phyloP scores from a whole-genome alignment of 2,797 vertebrate genomes.

The Octomys mimax region DNA sequence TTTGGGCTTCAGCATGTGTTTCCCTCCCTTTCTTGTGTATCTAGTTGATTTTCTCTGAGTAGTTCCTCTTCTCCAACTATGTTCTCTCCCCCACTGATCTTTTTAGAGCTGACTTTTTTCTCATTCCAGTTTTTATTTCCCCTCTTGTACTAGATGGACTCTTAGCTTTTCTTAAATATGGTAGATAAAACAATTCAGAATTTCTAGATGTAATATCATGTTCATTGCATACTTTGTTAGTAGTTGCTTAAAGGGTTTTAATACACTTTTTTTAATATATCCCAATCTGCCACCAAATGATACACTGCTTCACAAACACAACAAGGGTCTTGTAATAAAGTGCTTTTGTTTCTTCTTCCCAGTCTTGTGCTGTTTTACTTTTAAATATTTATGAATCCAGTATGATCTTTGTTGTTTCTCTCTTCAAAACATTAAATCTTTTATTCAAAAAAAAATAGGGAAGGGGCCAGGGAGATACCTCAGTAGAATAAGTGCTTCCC shows the following conservation, averaged over 20 bases:
- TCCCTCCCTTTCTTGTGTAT: no score
- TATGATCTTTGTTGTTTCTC: not conserved
- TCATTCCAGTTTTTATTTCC: no score
- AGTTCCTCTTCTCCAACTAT: no score
- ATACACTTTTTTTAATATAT: not conserved
- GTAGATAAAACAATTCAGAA: not conserved
- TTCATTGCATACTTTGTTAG: not conserved
- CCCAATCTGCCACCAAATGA: not conserved
- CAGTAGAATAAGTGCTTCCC: no score
- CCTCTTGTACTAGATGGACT: not conserved
- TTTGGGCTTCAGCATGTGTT: no score
- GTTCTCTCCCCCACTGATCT: no score
- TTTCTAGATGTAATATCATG: not conserved
- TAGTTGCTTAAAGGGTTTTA: slow-evolving; percentile 1
- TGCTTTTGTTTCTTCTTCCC: not conserved
- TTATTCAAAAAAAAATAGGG: no score
- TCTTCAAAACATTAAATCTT: slow-evolving; percentile 40
- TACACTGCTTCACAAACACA: not conserved
- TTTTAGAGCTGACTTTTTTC: no score
- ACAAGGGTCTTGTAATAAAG: not conserved
- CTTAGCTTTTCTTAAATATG: not conserved
- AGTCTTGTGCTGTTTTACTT: not conserved
- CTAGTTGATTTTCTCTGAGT: no score
- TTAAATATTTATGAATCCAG: not conserved
- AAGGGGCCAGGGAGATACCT: no score